Conservation (phyloP, 1,140 invertebrate genomes). For the Camponotus vicinus region DNA sequence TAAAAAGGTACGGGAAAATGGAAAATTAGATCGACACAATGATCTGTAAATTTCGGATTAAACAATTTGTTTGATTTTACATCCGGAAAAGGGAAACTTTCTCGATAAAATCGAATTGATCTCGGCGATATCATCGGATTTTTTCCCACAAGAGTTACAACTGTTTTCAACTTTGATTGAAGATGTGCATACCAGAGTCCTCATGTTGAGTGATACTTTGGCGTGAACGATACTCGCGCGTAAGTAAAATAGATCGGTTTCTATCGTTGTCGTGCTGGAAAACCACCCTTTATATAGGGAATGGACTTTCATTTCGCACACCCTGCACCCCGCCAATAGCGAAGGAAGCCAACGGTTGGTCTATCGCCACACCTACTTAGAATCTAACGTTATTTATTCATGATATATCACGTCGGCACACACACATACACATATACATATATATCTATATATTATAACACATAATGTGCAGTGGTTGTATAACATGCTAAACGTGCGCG, state of each 20-base stretch:
- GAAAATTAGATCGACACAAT: background rate
- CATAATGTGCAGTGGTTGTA: constrained; percentile 81
- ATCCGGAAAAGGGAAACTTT: background rate
- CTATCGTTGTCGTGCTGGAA: constrained; percentile 77
- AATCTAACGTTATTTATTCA: constrained; percentile 79
- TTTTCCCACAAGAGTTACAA: background rate
- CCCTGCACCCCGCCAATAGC: constrained; percentile 80
- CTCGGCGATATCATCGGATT: background rate
- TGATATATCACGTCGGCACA: constrained; percentile 73
- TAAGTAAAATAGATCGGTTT: constrained; percentile 79
- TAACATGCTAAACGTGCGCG: constrained; percentile 79
- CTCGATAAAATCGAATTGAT: background rate
- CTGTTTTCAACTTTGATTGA: constrained; percentile 4
- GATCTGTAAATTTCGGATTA: background rate
- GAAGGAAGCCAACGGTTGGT: constrained; percentile 80
- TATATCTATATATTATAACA: constrained; percentile 78
- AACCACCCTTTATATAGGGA: constrained; percentile 86
- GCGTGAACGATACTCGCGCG: constrained; percentile 64
- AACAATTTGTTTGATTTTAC: constrained; percentile 3
- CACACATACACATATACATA: constrained; percentile 69
- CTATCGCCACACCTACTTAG: constrained; percentile 84
- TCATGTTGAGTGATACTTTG: constrained; percentile 82
- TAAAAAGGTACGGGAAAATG: background rate
- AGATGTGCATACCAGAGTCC: constrained; percentile 79
- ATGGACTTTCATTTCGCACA: constrained; percentile 85